These are phyloP conservation scores for Phaenicophaeus curvirostris DNA, from an alignment of 2,797 vertebrate genomes.

Conservation along the genomic window DNA sequence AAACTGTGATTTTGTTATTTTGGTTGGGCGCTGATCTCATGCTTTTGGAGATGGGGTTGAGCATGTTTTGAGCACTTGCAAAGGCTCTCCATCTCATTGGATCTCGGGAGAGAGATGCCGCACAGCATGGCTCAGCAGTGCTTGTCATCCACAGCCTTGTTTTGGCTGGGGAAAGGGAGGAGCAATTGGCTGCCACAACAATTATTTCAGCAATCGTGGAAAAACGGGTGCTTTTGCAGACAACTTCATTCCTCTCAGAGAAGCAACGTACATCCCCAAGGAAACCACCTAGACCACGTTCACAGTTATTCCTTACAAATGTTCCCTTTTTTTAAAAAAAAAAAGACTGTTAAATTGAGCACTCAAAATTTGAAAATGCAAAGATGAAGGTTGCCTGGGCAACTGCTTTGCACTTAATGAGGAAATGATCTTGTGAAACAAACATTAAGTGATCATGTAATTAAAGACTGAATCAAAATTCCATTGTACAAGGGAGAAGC, in stretches of 20 bases:
- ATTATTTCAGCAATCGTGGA: neutral
- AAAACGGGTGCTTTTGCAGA: neutral
- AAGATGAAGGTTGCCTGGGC: slow-evolving; percentile 71
- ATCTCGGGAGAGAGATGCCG: neutral
- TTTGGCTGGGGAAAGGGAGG: neutral
- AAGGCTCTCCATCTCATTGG: rapidly evolving
- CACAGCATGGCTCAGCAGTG: neutral
- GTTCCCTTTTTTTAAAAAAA: neutral
- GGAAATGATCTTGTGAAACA: slow-evolving; percentile 68
- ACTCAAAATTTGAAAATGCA: slow-evolving; percentile 71
- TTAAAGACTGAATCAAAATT: slow-evolving; percentile 68
- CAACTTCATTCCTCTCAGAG: neutral
- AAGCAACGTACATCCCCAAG: neutral
- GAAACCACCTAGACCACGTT: slow-evolving; percentile 12
- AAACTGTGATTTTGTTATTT: neutral
- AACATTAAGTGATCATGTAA: slow-evolving; percentile 70
- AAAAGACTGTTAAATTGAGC: slow-evolving; percentile 26
- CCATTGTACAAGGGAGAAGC: slow-evolving; percentile 28
- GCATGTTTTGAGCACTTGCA: neutral
- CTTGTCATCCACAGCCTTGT: neutral
- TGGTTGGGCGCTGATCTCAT: rapidly evolving
- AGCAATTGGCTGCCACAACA: neutral
- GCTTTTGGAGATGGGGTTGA: neutral
- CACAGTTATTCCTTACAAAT: neutral
- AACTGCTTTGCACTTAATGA: slow-evolving; percentile 68